phyloP scores from a whole-genome alignment of 2,113 vertebrate species.

The Acanthisitta chloris region DNA sequence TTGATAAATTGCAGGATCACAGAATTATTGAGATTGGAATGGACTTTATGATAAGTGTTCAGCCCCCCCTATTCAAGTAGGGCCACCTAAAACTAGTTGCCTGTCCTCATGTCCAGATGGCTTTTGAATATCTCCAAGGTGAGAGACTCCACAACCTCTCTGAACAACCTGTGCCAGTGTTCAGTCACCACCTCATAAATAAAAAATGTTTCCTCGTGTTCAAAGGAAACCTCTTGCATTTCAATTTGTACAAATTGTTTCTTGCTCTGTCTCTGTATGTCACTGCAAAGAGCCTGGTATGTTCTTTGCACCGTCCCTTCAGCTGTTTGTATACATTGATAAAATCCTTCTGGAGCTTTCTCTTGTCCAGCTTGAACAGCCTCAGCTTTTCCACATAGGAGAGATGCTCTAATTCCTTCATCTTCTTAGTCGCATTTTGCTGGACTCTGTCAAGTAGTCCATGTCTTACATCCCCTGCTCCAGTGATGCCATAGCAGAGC shows the following conservation, averaged over 20 bases:
- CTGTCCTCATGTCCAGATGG: not conserved
- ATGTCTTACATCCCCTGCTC: rapidly evolving
- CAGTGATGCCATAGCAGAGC: not conserved
- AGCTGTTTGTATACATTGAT: not conserved
- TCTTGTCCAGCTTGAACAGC: not conserved
- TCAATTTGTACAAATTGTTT: not conserved
- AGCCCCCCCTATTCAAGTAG: not conserved
- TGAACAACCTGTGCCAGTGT: not conserved
- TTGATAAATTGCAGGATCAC: not conserved
- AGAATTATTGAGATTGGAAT: not conserved
- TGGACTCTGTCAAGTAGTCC: not conserved
- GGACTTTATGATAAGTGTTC: rapidly evolving
- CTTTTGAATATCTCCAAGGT: not conserved
- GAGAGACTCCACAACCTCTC: not conserved
- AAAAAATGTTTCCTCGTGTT: not conserved
- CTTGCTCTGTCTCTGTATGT: not conserved
- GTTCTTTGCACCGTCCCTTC: not conserved
- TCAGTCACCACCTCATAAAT: not conserved
- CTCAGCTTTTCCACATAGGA: not conserved
- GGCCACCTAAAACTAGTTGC: rapidly evolving
- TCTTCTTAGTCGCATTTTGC: not conserved
- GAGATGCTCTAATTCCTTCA: not conserved
- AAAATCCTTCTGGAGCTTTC: not conserved
- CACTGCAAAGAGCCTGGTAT: not conserved
- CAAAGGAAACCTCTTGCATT: not conserved